Evolutionary conservation across 2,888 invertebrate species (phyloP), one percentile per base, ranked within the genome.

Genomic region (Orthonevra nobilis): DNA sequence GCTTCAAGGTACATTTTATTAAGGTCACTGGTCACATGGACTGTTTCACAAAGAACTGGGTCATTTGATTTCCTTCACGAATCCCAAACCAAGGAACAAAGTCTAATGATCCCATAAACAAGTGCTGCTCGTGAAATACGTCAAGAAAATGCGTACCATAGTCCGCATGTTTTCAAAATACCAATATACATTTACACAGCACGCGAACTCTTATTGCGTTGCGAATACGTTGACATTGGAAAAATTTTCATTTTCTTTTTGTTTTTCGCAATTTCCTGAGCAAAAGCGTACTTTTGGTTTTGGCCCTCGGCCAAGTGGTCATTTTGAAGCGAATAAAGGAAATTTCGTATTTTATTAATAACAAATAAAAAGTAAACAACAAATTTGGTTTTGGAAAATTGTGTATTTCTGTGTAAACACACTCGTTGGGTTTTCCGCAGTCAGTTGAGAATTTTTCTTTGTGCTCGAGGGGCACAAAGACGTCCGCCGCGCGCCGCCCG

Each of bases 301-400:
- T 77, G 77, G 77, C 64, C 10, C n/a, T 2, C 0, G 0, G 44
- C 72, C 77, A 77, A 66, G 32, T 66, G 72, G 64, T 60, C 52
- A 77, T 58, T 66, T 72, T 60, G 12, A 48, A 64, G 10, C 70
- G 64, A 63, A 64, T 63, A 72, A 72, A 72, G 72, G 48, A 72
- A 63, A 64, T 44, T 54, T 70, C 52, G 60, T 26, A 44, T 60
- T 68, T 74, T 32, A 46, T 10, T 40, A 34, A 52, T 20, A 69
- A 63, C 15, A 61, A 42, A 38, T 30, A 46, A 48, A 14, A n/a
- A 38, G 58, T 48, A 38, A 46, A 56, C 34, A 60, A 54, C 34
- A 38, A 54, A 46, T 36, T 42, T 36, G 28, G 30, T 36, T 17
- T 19, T 10, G 40, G n/a, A 56, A 48, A 17, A 40, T 68, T 20